These are phyloP conservation scores for Rhinichthys klamathensis DNA, from an alignment of 2,113 vertebrate species.

Conservation along the genomic window DNA sequence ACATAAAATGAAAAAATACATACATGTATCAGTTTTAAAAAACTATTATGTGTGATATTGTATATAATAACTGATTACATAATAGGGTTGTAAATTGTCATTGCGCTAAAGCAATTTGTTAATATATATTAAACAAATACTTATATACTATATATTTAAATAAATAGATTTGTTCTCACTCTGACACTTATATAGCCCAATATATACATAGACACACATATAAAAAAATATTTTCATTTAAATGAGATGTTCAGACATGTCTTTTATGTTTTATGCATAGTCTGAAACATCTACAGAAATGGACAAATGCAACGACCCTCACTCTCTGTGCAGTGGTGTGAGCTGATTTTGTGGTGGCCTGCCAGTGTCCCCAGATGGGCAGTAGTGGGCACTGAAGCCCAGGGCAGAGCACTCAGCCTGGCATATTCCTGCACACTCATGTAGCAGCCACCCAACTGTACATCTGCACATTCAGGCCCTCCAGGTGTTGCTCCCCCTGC, in stretches of 20 bases:
- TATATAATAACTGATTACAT: no score
- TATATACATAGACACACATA: not conserved
- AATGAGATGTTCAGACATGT: not conserved
- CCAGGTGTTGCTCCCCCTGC: conserved; percentile 14
- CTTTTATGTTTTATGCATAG: not conserved
- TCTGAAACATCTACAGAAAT: not conserved
- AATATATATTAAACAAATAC: no score
- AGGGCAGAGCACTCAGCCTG: not conserved
- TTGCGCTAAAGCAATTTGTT: no score
- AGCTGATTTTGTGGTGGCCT: conserved; percentile 7
- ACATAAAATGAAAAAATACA: no score
- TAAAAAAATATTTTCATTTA: not conserved
- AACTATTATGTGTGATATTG: no score
- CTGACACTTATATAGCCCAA: no score
- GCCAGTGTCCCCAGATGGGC: conserved; percentile 21
- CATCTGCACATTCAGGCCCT: conserved; percentile 17
- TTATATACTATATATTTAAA: no score
- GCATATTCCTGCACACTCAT: not conserved
- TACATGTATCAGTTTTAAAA: no score
- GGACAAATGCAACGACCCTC: not conserved
- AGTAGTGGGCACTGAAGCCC: not conserved
- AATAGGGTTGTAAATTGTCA: no score
- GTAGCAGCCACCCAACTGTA: not conserved
- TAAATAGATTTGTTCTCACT: no score
- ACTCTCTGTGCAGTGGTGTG: not conserved